Evolutionary conservation across 2,113 vertebrate species (phyloP).

Genomic region (Himantopus leucocephalus): DNA sequence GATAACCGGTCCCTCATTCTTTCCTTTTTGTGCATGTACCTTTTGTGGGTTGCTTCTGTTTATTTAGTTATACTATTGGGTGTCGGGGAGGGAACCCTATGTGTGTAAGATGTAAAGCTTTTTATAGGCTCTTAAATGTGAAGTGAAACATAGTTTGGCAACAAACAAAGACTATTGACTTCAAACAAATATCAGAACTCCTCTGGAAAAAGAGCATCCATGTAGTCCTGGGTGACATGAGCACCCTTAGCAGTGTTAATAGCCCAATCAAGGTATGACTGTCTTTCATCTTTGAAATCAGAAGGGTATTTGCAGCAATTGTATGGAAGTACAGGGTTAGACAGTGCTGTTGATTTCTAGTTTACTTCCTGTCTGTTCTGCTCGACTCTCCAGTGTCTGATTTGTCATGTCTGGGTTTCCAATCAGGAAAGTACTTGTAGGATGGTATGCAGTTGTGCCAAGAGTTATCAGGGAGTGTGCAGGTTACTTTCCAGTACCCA

Average conservation of each 20-base stretch:
- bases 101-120: background rate
- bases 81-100: no score
- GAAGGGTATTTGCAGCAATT: background rate
- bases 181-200: background rate
- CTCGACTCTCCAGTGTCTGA: background rate
- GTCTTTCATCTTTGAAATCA: background rate
- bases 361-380: background rate
- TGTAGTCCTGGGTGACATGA: background rate
- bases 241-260: background rate
- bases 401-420: background rate
- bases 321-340: background rate
- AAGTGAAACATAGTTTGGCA: background rate
- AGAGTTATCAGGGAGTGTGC: background rate
- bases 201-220: background rate
- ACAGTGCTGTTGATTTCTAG: background rate
- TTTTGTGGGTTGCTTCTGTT: background rate
- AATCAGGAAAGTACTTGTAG: background rate
- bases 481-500: background rate
- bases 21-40: background rate
- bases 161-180: background rate
- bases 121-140: background rate
- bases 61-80: background rate
- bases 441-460: background rate
- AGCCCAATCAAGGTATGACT: background rate
- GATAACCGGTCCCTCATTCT: background rate